Evolutionary conservation across 2,888 invertebrate species (phyloP), one percentile per base, ranked within the genome.

Genomic region (Parnassius glacialis): DNA sequence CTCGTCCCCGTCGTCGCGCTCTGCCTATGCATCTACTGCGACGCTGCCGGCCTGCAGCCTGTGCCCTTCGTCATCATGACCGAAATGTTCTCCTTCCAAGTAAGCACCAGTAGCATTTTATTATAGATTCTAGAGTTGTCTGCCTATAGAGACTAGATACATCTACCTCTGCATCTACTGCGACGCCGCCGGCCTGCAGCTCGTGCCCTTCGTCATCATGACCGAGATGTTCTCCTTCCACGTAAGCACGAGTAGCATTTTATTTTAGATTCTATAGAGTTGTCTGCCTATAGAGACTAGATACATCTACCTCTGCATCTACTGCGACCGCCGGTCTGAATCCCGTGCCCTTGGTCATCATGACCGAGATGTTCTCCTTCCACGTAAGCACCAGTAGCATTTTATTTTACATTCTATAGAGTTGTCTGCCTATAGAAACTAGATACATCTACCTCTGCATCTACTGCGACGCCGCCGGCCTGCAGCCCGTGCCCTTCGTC

Each of bases 41-140:
- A 90, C 68, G 91, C 90, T 0, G 89, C 87, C 0, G 91, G 90
- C 0, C 67, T 90, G 45, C 90, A 90, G 65, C 90, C 91, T 0
- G 89, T 91, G 64, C 89, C 90, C 0, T 90, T 89, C 62, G 89
- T 90, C 10, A 83, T 90, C 10, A 90, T 91, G 90, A 89, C 90
- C 0, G 91, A 91, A 75, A 90, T 91, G 84, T 90, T 91, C 69
- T 81, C 83, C 0, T 90, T 90, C 59, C 87, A 90, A 79, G 90
- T 90, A 20, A 64, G 70, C 34, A 7, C 7, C 7, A 25, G 5
- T 3, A 3, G 0, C 25, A 3, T 5, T 25, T 25, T 3, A 25
- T 25, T 25, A 5, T 5, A 5, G 5, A 25, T 25, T 25, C 25
- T 7, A 25, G 5, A 25, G 2, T 3, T 25, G 25, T 25, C 25